Evolutionary conservation across 2,888 invertebrate species (phyloP).

Genomic region (Gerosis bhagava): DNA sequence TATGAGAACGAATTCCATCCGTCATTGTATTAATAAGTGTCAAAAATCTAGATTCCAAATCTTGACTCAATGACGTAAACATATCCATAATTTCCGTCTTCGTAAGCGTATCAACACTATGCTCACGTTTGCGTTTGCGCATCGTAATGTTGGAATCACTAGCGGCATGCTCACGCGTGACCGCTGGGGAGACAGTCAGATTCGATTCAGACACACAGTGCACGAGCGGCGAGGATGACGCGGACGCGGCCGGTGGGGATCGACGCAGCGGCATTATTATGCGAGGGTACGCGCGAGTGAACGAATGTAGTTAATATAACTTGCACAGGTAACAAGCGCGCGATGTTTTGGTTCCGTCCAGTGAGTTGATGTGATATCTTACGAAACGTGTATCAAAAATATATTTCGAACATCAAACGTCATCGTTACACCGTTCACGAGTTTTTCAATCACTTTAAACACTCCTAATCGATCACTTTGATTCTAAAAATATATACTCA

Average conservation of each 20-base stretch:
- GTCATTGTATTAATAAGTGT: conserved; percentile 6
- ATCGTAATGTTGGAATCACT: conserved; percentile 4
- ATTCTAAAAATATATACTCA: conserved; percentile 16
- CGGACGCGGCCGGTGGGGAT: not conserved
- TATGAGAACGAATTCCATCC: conserved; percentile 7
- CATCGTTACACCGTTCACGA: conserved; percentile 2
- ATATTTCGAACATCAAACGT: not conserved
- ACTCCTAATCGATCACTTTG: conserved; percentile 21
- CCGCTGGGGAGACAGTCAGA: not conserved
- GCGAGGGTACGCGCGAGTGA: not conserved
- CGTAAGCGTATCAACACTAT: not conserved
- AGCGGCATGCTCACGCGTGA: not conserved
- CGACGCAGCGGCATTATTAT: conserved; percentile 9
- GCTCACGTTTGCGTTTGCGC: conserved; percentile 7
- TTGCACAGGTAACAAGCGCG: not conserved
- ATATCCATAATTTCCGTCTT: conserved; percentile 10
- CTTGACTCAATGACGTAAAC: conserved; percentile 10
- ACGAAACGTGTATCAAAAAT: not conserved
- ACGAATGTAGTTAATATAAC: conserved; percentile 6
- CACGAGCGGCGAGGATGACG: conserved; percentile 5
- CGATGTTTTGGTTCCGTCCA: not conserved
- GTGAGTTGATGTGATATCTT: not conserved
- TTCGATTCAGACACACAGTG: conserved; percentile 4
- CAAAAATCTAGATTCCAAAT: conserved; percentile 8
- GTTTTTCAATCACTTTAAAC: conserved; percentile 2